These are phyloP conservation scores for Orussus abietinus DNA, from an alignment of 1,140 invertebrate genomes.

Conservation along the genomic window DNA sequence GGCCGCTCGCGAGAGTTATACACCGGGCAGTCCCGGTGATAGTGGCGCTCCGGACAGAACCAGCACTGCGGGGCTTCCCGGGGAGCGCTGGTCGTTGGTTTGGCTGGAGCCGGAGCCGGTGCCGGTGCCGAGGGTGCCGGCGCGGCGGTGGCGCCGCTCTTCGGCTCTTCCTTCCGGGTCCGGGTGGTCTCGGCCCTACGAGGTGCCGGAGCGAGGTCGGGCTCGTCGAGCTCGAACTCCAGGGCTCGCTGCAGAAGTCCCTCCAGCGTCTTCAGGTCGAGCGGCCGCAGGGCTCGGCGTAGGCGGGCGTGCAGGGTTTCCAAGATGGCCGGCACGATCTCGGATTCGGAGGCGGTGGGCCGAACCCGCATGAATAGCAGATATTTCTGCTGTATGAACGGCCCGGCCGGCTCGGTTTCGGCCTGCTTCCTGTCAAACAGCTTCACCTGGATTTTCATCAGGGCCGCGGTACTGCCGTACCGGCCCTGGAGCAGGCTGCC, in stretches of 20 bases:
- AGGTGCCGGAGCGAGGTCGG: background rate
- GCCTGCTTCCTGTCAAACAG: slow-evolving; percentile 16
- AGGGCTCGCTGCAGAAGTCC: slow-evolving; percentile 4
- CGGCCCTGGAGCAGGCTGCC: slow-evolving; percentile 11
- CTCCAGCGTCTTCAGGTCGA: slow-evolving; percentile 3
- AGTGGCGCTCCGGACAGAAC: slow-evolving; percentile 24
- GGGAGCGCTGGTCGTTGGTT: background rate
- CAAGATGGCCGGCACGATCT: slow-evolving; percentile 6
- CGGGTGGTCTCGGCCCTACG: background rate
- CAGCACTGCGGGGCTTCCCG: slow-evolving; percentile 14
- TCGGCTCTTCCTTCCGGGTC: background rate
- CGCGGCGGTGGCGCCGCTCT: no score
- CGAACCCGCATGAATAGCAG: slow-evolving; percentile 15
- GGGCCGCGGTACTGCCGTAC: slow-evolving; percentile 12
- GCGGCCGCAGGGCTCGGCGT: background rate
- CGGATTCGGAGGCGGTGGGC: slow-evolving; percentile 10
- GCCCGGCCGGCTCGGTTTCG: slow-evolving; percentile 13
- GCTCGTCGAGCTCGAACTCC: slow-evolving; percentile 14
- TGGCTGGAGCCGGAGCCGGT: no score
- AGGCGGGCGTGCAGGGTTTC: slow-evolving; percentile 14
- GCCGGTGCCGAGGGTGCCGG: no score
- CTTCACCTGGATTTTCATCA: slow-evolving; percentile 11
- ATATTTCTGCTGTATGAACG: slow-evolving; percentile 19
- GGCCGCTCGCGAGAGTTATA: background rate
- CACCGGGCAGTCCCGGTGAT: slow-evolving; percentile 19